These are phyloP conservation scores for Heliconius eleuchia DNA, from an alignment of 1,140 invertebrate genomes.

Conservation along the genomic window DNA sequence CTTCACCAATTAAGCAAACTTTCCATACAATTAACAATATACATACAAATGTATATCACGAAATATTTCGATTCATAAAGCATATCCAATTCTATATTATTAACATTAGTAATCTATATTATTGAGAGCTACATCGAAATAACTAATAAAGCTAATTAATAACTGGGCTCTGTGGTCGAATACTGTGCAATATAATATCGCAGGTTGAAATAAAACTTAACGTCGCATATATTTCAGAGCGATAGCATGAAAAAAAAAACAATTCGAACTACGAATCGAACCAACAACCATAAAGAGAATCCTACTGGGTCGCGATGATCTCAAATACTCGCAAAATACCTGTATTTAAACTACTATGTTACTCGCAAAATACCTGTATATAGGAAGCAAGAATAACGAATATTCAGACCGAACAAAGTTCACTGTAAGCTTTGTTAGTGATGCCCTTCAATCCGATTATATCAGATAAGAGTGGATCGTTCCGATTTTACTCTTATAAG, in stretches of 20 bases:
- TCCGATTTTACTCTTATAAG: conserved; percentile 13
- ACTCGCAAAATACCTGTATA: conserved; percentile 11
- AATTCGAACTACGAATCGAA: too few species aligned
- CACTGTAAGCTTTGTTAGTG: conserved; percentile 28
- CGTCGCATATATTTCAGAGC: too few species aligned
- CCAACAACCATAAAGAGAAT: too few species aligned
- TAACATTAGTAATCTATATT: background rate
- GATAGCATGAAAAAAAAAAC: too few species aligned
- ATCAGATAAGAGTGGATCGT: conserved; percentile 22
- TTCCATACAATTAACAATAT: too few species aligned
- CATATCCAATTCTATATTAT: background rate
- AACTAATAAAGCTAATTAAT: background rate
- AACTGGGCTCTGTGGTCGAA: background rate
- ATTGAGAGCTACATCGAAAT: background rate
- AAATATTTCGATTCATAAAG: background rate
- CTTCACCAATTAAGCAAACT: too few species aligned
- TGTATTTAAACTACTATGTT: conserved; percentile 3
- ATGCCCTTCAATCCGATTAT: conserved; percentile 24
- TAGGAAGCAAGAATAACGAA: conserved; percentile 24
- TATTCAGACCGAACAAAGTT: conserved; percentile 21
- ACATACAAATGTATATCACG: too few species aligned
- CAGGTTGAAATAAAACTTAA: too few species aligned
- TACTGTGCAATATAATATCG: background rate
- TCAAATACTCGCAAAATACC: conserved; percentile 7
- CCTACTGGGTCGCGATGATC: too few species aligned